Percentiles rank a stretch among this genome's conserved stretches.
phyloP scores from a whole-genome alignment of 2,888 invertebrate species.

The Epistrophella euchroma region DNA sequence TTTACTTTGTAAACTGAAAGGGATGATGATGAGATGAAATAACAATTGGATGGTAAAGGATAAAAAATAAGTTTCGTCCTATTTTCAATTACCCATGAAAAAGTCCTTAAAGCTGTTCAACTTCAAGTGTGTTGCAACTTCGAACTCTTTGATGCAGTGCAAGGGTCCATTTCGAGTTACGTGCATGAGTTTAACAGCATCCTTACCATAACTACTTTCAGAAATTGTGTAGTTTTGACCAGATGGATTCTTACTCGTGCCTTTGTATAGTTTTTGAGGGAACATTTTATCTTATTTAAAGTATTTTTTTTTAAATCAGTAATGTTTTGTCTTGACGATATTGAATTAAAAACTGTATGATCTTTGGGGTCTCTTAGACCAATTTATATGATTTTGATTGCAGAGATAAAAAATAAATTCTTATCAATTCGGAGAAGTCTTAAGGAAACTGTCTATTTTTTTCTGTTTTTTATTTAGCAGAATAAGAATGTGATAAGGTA shows the following conservation, averaged over 20 bases:
- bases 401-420: constrained; percentile 31
- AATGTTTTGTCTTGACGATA: not conserved
- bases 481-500: not conserved
- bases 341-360: constrained; percentile 28
- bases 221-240: constrained; percentile 78
- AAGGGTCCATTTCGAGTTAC: constrained; percentile 87
- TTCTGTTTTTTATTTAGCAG: not conserved
- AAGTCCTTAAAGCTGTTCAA: constrained; percentile 89
- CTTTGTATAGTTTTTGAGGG: constrained; percentile 43
- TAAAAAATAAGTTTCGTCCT: constrained; percentile 52
- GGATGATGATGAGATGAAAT: not conserved
- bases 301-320: not conserved
- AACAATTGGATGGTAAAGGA: not conserved
- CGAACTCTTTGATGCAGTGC: constrained; percentile 90
- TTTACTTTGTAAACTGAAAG: constrained; percentile 2
- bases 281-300: constrained; percentile 39
- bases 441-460: not conserved
- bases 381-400: constrained; percentile 61
- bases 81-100: constrained; percentile 84
- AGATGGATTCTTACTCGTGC: constrained; percentile 1
- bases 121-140: constrained; percentile 89
- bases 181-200: constrained; percentile 89
- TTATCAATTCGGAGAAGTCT: constrained; percentile 29
- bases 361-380: not conserved
- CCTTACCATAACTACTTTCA: constrained; percentile 86